Evolutionary conservation across 2,797 vertebrate species (phyloP).

Genomic region (Pipistrellus pipistrellus): DNA sequence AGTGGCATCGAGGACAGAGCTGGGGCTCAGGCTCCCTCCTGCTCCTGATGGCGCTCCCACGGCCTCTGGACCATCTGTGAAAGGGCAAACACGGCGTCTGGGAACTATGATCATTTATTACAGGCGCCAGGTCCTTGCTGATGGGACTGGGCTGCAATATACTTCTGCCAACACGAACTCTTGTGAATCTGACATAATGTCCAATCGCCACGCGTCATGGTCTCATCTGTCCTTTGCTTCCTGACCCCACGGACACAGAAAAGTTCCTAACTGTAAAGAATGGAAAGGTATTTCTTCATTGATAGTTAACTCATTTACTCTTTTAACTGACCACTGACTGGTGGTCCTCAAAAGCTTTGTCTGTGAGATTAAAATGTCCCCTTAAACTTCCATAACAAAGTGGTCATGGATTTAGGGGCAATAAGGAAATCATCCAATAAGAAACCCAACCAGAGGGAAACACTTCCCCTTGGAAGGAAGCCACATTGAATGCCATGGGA

Average conservation of each 20-base stretch:
- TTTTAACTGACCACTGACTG: not conserved
- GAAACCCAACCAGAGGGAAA: not conserved
- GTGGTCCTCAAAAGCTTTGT: not conserved
- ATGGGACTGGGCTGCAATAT: not conserved
- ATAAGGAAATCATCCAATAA: not conserved
- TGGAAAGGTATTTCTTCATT: not conserved
- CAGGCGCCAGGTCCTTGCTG: not conserved
- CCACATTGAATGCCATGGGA: not conserved
- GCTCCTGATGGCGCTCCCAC: rapidly evolving
- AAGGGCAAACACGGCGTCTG: not conserved
- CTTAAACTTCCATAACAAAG: not conserved
- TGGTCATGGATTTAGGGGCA: not conserved
- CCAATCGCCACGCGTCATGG: not conserved
- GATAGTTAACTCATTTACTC: not conserved
- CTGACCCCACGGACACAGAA: not conserved
- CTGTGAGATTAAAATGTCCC: not conserved
- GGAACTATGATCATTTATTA: not conserved
- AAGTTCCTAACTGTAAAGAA: not conserved
- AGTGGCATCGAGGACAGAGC: not conserved
- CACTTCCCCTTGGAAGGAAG: not conserved
- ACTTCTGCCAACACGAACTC: not conserved
- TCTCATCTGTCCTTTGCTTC: not conserved
- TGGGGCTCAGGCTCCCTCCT: not conserved
- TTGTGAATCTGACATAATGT: not conserved
- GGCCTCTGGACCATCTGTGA: not conserved